These are phyloP conservation scores for Ceyx cyanopectus DNA, from an alignment of 2,113 vertebrate genomes.

Conservation along the genomic window DNA sequence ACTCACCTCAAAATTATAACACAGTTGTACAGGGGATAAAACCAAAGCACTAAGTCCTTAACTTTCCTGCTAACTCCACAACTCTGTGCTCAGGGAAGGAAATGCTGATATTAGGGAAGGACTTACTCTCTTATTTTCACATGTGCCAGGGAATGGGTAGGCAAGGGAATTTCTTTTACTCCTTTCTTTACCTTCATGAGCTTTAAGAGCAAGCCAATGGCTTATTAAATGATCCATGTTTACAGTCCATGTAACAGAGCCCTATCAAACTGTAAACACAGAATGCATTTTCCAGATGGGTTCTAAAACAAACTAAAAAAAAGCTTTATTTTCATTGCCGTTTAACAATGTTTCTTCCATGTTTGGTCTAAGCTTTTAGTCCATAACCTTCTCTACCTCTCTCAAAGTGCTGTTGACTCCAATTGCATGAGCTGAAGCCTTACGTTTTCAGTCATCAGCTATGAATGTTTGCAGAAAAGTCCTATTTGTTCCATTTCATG, in stretches of 20 bases:
- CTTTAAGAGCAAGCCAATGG: not conserved
- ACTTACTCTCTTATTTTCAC: not conserved
- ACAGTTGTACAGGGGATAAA: not conserved
- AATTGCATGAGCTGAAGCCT: not conserved
- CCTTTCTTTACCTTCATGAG: not conserved
- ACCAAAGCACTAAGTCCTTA: not conserved
- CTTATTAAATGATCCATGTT: not conserved
- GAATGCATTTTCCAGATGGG: not conserved
- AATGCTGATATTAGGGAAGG: not conserved
- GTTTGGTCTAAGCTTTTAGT: not conserved
- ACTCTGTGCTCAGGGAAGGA: not conserved
- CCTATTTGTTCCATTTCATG: not conserved
- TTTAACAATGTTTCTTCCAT: constrained; percentile 3
- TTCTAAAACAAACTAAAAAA: not conserved
- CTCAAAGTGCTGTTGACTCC: not conserved
- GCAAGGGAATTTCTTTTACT: not conserved
- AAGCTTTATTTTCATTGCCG: not conserved
- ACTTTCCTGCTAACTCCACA: not conserved
- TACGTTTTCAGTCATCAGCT: not conserved
- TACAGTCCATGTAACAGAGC: not conserved
- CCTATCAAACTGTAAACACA: not conserved
- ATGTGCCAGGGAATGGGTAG: not conserved
- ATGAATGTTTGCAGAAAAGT: not conserved
- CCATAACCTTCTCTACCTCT: not conserved
- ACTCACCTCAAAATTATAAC: not conserved